Evolutionary conservation across 2,888 invertebrate genomes (phyloP).

Genomic region (Galeopsomyia nigrocyanea): DNA sequence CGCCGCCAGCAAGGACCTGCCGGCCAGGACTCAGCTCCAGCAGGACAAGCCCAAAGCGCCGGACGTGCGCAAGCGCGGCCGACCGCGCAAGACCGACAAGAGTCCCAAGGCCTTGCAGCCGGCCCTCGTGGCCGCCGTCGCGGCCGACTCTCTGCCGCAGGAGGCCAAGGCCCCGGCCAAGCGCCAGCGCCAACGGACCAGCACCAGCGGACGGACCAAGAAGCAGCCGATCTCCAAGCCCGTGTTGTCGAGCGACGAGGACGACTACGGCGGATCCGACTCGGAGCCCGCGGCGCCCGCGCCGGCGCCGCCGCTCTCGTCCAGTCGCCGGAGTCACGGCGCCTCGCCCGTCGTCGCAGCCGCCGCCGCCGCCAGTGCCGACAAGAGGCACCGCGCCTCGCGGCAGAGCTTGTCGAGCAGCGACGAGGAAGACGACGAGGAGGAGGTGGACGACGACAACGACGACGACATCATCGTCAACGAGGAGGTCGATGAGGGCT

Average conservation of each 20-base stretch:
- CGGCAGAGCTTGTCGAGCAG: conserved; percentile 58
- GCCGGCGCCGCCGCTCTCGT: no score
- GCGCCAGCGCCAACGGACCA: conserved; percentile 40
- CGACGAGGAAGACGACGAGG: conserved; percentile 59
- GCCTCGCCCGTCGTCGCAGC: background rate
- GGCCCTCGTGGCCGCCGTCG: conserved; percentile 54
- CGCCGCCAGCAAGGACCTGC: conserved; percentile 45
- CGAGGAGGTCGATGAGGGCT: conserved; percentile 13
- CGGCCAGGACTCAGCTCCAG: conserved; percentile 51
- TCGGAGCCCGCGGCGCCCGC: conserved; percentile 26
- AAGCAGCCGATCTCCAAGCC: conserved; percentile 68
- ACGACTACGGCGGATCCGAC: conserved; percentile 66
- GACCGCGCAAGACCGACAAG: conserved; percentile 70
- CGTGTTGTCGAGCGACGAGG: conserved; percentile 59
- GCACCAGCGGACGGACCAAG: conserved; percentile 52
- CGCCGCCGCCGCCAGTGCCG: conserved; percentile 35
- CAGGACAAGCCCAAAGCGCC: conserved; percentile 66
- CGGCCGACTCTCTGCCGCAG: conserved; percentile 49
- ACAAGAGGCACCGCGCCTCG: conserved; percentile 15
- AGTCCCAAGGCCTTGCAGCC: conserved; percentile 57
- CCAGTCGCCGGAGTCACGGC: no score
- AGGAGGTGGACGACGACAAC: conserved; percentile 57
- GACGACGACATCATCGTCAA: conserved; percentile 40
- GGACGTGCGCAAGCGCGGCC: conserved; percentile 69
- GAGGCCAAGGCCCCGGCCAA: conserved; percentile 39